These are phyloP conservation scores for Spodoptera frugiperda DNA, from an alignment of 1,140 invertebrate species.

Conservation along the genomic window DNA sequence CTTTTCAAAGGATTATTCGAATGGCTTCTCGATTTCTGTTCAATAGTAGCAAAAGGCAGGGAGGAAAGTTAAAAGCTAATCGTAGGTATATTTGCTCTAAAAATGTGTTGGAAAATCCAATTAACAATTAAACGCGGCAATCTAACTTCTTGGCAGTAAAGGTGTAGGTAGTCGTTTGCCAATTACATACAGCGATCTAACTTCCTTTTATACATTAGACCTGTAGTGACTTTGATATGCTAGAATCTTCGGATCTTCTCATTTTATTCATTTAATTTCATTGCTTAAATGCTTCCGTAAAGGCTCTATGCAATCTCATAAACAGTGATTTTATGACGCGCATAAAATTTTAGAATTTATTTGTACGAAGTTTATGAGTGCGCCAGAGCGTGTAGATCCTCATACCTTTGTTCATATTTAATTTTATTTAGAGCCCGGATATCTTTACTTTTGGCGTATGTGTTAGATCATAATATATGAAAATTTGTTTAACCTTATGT, in stretches of 20 bases:
- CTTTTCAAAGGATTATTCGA: no score
- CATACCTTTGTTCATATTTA: slow-evolving; percentile 35
- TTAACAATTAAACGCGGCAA: slow-evolving; percentile 30
- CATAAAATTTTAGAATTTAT: slow-evolving; percentile 31
- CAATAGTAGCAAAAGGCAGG: no score
- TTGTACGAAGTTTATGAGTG: slow-evolving; percentile 21
- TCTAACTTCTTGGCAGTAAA: slow-evolving; percentile 20
- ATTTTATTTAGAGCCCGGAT: slow-evolving; percentile 16
- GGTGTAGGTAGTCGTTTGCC: slow-evolving; percentile 4
- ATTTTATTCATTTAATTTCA: not conserved
- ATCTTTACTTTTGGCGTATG: not conserved
- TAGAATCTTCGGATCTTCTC: not conserved
- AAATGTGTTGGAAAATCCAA: slow-evolving; percentile 25
- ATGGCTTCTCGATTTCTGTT: no score
- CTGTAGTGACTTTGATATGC: not conserved
- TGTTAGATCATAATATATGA: not conserved
- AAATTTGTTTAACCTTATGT: slow-evolving; percentile 13
- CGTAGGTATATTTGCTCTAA: not conserved
- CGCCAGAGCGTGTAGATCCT: slow-evolving; percentile 6
- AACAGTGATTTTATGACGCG: slow-evolving; percentile 29
- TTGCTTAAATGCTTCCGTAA: not conserved
- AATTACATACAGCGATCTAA: slow-evolving; percentile 3
- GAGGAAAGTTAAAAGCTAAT: no score
- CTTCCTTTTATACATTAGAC: not conserved
- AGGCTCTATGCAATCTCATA: slow-evolving; percentile 16